phyloP scores from a whole-genome alignment of 2,797 vertebrate species.

The Triplophysa yarkandensis region DNA sequence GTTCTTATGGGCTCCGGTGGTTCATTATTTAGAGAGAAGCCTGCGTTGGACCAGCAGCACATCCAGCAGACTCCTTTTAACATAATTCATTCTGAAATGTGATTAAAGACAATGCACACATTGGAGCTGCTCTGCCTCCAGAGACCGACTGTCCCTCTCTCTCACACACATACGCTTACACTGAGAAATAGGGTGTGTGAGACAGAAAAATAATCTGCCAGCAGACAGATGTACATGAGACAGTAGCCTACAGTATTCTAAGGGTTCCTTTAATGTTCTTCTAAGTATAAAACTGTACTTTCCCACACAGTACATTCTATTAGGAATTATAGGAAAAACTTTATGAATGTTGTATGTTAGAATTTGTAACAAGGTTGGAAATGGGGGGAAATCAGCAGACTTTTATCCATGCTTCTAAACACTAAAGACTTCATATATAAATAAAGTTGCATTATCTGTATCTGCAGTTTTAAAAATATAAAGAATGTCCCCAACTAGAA shows the following conservation, averaged over 20 bases:
- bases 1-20: conserved; percentile 27
- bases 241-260: neutral
- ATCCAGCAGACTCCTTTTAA: conserved; percentile 44
- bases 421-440: too few relatives aligned
- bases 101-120: conserved; percentile 61
- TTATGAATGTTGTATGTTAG: too few relatives aligned
- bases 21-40: conserved; percentile 55
- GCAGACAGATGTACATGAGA: neutral
- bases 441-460: too few relatives aligned
- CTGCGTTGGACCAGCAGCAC: conserved; percentile 23
- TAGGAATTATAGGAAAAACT: too few relatives aligned
- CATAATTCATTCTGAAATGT: conserved; percentile 63
- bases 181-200: conserved; percentile 4
- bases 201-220: conserved; percentile 12
- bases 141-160: conserved; percentile 40
- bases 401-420: too few relatives aligned
- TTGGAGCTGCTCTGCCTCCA: conserved; percentile 36
- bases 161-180: conserved; percentile 30
- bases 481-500: too few relatives aligned
- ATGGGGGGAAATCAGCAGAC: too few relatives aligned
- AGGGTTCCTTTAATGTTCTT: neutral
- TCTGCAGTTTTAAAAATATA: too few relatives aligned
- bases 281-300: too few relatives aligned
- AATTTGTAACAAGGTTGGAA: too few relatives aligned
- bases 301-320: too few relatives aligned